Evolutionary conservation across 2,888 invertebrate species (phyloP), one percentile per base, ranked within the genome.

Genomic region (Caenorhabditis plicata): DNA sequence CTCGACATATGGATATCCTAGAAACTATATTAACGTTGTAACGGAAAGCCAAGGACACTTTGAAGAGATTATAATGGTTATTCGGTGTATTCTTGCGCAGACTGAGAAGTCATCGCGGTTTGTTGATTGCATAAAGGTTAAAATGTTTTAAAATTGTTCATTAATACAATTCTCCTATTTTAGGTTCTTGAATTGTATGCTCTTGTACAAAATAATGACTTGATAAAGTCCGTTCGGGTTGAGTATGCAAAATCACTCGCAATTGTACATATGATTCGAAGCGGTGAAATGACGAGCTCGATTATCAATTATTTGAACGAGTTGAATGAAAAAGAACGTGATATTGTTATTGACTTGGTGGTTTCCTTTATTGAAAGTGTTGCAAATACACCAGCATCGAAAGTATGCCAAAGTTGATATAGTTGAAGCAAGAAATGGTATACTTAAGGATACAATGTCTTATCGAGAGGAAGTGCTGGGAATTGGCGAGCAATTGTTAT

Each of bases 241-340:
- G 54, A 49, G 35, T 54, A 42, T 25, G 46, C 47, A 7, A 46
- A 47, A 29, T 38, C 60, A 15, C 38, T 49, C 9, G 50, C 45
- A 1, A 29, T 60, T 9, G 50, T 54, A 26, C 48, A 50, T n/a
- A 60, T 60, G 60, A 60, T 60, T 33, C 20, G 25, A 20, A 19
- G 20, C n/a, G 31, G 31, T 31, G 42, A 42, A n/a, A 15, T 22
- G 19, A 22, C 29, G 27, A 27, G 15, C 35, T 41, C 22, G 47
- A 51, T 17, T 39, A 60, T 60, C 42, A 60, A 60, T 26, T 54
- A 60, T 33, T 39, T 54, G 9, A 38, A 50, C 32, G 46, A 47
- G 27, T 43, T 54, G 9, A 39, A 22, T 4, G 54, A 60, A 33
- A 41, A 42, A 3, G 54, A 60, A 19, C 44, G 48, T 5, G 39